Evolutionary conservation across 1,140 invertebrate species (phyloP).

Genomic region (Nebria ingens): DNA sequence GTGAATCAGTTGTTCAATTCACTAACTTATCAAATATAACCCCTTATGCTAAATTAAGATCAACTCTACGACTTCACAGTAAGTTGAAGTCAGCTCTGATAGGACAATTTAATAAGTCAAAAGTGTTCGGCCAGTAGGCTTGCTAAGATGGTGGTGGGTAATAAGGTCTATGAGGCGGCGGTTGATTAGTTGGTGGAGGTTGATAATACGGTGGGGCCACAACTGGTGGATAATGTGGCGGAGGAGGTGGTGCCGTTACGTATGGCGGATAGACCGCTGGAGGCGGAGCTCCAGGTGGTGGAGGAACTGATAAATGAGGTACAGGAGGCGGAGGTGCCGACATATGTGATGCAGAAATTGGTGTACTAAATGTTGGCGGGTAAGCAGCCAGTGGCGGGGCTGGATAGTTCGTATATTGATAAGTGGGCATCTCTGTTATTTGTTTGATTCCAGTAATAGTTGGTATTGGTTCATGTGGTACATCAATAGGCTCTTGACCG

Average conservation of each 20-base stretch:
- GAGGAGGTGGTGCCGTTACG: constrained; percentile 21
- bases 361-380: constrained; percentile 26
- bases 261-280: constrained; percentile 26
- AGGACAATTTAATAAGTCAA: no score
- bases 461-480: constrained; percentile 15
- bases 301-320: constrained; percentile 29
- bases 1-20: no score
- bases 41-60: no score
- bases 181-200: constrained; percentile 22
- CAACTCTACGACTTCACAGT: no score
- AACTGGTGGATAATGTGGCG: constrained; percentile 25
- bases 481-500: constrained; percentile 19
- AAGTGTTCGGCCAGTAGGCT: neutral
- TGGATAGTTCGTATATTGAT: constrained; percentile 16
- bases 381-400: constrained; percentile 30
- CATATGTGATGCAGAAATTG: constrained; percentile 19
- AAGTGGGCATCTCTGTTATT: neutral
- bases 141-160: constrained; percentile 26
- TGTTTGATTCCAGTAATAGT: neutral
- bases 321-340: constrained; percentile 30
- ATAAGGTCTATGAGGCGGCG: constrained; percentile 29
- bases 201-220: constrained; percentile 35
- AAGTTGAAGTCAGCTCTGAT: no score
- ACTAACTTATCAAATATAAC: no score
- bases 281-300: constrained; percentile 23